Evolutionary conservation across 2,888 invertebrate genomes (phyloP).

Genomic region (Papilio gigon): DNA sequence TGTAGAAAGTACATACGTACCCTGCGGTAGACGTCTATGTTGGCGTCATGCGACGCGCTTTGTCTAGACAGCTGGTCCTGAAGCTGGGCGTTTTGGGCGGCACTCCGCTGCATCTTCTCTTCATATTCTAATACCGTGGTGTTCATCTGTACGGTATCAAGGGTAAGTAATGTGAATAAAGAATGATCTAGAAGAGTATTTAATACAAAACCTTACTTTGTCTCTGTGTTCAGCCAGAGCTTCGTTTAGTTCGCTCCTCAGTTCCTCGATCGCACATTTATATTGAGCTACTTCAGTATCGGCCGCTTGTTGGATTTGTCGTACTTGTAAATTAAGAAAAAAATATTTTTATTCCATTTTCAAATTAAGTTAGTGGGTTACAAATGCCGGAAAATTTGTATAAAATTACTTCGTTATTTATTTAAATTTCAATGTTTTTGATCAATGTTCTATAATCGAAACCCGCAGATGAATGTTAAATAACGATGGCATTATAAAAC

Average conservation of each 20-base stretch:
- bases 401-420: too few relatives aligned
- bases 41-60: constrained; percentile 63
- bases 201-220: constrained; percentile 62
- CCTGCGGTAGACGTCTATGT: constrained; percentile 70
- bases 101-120: constrained; percentile 72
- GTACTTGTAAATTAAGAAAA: constrained; percentile 52
- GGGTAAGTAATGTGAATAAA: not conserved
- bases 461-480: too few relatives aligned
- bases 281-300: constrained; percentile 73
- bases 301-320: constrained; percentile 67
- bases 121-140: constrained; percentile 75
- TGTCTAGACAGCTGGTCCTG: constrained; percentile 70
- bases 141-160: constrained; percentile 61
- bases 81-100: constrained; percentile 64
- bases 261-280: constrained; percentile 68
- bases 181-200: too few relatives aligned
- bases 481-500: constrained; percentile 42
- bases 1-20: constrained; percentile 51
- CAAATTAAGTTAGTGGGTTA: too few relatives aligned
- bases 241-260: constrained; percentile 64
- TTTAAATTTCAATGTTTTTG: too few relatives aligned
- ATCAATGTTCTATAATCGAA: too few relatives aligned
- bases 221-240: constrained; percentile 64
- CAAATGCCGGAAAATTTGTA: too few relatives aligned
- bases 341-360: too few relatives aligned